Conservation (phyloP, 2,888 invertebrate genomes). For the Zelleria hepariella region DNA sequence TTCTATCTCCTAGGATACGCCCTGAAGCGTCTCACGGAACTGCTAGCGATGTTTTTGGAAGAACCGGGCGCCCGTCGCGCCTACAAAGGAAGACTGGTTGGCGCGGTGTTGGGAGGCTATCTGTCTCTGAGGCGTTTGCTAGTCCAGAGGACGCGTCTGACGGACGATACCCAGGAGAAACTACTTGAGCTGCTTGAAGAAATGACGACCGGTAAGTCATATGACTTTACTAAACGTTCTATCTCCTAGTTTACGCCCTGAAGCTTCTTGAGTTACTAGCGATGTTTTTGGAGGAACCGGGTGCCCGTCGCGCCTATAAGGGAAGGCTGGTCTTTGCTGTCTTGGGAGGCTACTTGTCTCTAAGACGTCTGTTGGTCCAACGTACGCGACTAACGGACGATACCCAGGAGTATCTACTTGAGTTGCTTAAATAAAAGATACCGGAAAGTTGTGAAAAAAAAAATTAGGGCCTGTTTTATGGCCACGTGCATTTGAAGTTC, state of each 20-base stretch:
- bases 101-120: constrained; percentile 94
- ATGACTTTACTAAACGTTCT: too few relatives aligned
- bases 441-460: too few relatives aligned
- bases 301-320: constrained; percentile 92
- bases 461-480: too few relatives aligned
- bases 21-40: constrained; percentile 89
- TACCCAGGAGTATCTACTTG: constrained; percentile 94
- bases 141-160: constrained; percentile 93
- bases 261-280: constrained; percentile 90
- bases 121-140: constrained; percentile 90
- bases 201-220: constrained; percentile 87
- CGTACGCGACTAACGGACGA: constrained; percentile 95
- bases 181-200: constrained; percentile 93
- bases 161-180: constrained; percentile 97
- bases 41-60: constrained; percentile 90
- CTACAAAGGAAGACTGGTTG: constrained; percentile 90
- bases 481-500: too few relatives aligned
- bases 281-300: constrained; percentile 88
- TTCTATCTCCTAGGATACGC: constrained; percentile 77
- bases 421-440: constrained; percentile 95
- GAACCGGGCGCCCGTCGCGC: constrained; percentile 89
- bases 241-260: constrained; percentile 80
- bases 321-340: constrained; percentile 90
- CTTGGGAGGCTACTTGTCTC: constrained; percentile 92
- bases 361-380: constrained; percentile 92